phyloP scores from a whole-genome alignment of 2,888 invertebrate species.

The Candidula unifasciata region DNA sequence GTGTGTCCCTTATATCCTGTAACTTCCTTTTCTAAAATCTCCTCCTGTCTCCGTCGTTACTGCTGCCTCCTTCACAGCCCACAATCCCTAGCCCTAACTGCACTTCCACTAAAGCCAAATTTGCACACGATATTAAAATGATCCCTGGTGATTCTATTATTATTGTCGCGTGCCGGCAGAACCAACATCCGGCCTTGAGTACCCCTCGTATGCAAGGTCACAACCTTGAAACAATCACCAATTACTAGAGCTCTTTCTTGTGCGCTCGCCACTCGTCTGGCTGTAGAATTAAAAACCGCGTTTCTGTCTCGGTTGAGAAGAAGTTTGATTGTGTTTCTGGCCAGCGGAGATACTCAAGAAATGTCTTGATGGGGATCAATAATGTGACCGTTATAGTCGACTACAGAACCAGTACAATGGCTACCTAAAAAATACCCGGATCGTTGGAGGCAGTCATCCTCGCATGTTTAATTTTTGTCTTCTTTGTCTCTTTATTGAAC shows the following conservation, averaged over 20 bases:
- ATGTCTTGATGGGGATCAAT: too few relatives aligned
- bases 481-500: too few relatives aligned
- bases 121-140: not conserved
- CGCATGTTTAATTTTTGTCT: not conserved
- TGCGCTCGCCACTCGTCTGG: not conserved
- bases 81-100: not conserved
- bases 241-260: not conserved
- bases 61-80: not conserved
- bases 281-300: not conserved
- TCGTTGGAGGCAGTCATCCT: not conserved
- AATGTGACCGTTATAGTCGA: too few relatives aligned
- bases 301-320: not conserved
- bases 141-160: not conserved
- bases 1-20: not conserved
- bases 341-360: too few relatives aligned
- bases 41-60: not conserved
- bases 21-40: too few relatives aligned
- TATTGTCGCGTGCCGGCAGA: not conserved
- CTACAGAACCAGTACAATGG: not conserved
- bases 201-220: constrained; percentile 28
- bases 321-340: not conserved
- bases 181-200: constrained; percentile 14
- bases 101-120: not conserved
- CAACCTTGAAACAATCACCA: constrained; percentile 38
- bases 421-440: not conserved